Evolutionary conservation across 2,888 invertebrate genomes (phyloP), one percentile per base, ranked within the genome.

Genomic region (Pemphredon lugubris): DNA sequence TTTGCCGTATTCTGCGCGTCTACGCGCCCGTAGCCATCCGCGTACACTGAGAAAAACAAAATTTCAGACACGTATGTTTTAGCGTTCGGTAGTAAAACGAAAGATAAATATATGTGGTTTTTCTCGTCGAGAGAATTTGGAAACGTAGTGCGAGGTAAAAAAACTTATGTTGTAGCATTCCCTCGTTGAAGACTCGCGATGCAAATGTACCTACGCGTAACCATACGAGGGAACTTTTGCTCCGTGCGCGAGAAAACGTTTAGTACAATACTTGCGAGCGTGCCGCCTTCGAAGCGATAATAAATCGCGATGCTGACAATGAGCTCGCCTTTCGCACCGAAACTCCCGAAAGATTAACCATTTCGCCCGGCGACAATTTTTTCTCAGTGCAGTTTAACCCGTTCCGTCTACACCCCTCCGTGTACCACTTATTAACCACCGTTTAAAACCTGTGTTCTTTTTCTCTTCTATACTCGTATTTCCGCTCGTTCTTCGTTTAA

Each of bases 1-100:
- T 64, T n/a, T 59, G 50, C 45, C 68, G 57, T 75, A 66, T 47
- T 75, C 54, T 63, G 64, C 61, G 34, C 39, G 48, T 67, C 64
- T 58, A 48, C 53, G n/a, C n/a, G n/a, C n/a, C 39, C 57, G 26
- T 55, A 57, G 13, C 16, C 30, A 40, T 23, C 54, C 44, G 37
- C 21, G 30, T 61, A 71, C 60, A 59, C 45, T 44, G 61, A 59
- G 47, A 55, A 66, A 26, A 53, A 48, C 34, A 39, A 53, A 20
- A 39, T 48, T 59, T 37, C 4, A n/a, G 37, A 13, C 13, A n/a
- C 4, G 9, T 30, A 4, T 6, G 7, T 30, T 30, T 6, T 6
- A 30, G 7, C 30, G 7, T 30, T 30, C 30, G 5, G 5, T 30
- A 7, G 5, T 30, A 6, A 7, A 30, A 30, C 7, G n/a, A n/a